Percentiles rank a stretch among this genome's conserved stretches.
Conservation (phyloP, 92 coral and sea anemone genomes). For the Umimayanthus chanpuru region DNA sequence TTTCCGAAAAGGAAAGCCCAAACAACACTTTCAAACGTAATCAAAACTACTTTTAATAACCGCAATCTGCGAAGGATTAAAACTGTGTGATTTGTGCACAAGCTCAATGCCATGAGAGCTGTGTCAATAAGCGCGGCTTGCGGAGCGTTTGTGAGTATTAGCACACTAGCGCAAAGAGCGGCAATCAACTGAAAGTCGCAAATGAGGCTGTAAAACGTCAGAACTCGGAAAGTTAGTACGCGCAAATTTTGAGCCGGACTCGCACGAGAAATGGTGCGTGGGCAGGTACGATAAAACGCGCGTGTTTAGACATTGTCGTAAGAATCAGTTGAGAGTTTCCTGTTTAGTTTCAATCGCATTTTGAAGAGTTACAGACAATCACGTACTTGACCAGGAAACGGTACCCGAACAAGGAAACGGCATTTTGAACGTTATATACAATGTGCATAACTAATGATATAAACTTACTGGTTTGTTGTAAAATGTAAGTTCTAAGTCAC, state of each 20-base stretch:
- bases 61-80: conserved; percentile 34
- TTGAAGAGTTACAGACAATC: too few species aligned
- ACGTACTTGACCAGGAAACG: too few species aligned
- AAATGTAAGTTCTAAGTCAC: neutral
- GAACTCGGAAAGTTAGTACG: neutral
- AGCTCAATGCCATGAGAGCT: conserved; percentile 8
- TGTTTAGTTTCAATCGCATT: too few species aligned
- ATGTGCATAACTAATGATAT: too few species aligned
- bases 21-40: conserved; percentile 25
- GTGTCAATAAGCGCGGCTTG: conserved; percentile 54
- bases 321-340: too few species aligned
- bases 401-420: too few species aligned
- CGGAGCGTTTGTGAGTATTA: conserved; percentile 59
- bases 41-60: conserved; percentile 30
- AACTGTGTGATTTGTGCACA: conserved; percentile 28
- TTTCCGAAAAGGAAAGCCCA: conserved; percentile 8
- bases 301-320: neutral
- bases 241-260: neutral
- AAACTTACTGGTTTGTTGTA: too few species aligned
- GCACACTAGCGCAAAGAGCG: conserved; percentile 39
- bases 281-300: neutral
- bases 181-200: neutral
- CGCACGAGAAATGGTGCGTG: neutral
- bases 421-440: too few species aligned
- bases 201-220: neutral